phyloP scores from a whole-genome alignment of 1,140 invertebrate genomes.

The Panagrolaimus sp. region DNA sequence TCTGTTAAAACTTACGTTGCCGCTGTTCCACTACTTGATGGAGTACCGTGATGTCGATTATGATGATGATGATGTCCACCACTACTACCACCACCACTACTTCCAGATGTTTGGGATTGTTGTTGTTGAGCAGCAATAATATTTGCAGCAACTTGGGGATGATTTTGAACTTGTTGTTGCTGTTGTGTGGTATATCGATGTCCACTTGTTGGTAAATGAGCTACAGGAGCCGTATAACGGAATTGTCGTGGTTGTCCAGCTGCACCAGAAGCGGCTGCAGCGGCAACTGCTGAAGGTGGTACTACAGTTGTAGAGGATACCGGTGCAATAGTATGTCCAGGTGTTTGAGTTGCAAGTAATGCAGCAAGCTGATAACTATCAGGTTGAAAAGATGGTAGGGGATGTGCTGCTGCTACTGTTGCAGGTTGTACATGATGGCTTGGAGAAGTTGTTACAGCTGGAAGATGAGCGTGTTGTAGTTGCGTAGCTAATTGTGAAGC shows the following conservation, averaged over 20 bases:
- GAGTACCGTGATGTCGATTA: not conserved
- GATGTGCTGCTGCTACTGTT: not conserved
- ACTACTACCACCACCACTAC: not conserved
- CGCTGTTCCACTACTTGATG: not conserved
- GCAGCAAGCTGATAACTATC: not conserved
- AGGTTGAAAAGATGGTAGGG: not conserved
- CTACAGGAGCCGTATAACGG: not conserved
- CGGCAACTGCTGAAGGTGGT: not conserved
- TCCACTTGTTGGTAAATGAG: not conserved
- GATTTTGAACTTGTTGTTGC: no score
- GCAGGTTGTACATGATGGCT: not conserved
- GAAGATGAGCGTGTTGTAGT: not conserved
- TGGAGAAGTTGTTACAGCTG: not conserved
- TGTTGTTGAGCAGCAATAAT: not conserved
- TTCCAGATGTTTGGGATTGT: not conserved
- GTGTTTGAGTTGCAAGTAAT: not conserved
- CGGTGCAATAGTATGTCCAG: not conserved
- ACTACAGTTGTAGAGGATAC: not conserved
- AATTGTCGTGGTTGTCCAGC: not conserved
- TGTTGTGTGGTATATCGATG: constrained; percentile 1
- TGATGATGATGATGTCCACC: not conserved
- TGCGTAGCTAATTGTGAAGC: not conserved
- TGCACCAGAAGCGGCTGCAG: not conserved
- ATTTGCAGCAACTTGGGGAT: not conserved
- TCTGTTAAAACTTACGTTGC: not conserved